Conservation (phyloP, 2,797 vertebrate species). For the Poeciliopsis gracilis region DNA sequence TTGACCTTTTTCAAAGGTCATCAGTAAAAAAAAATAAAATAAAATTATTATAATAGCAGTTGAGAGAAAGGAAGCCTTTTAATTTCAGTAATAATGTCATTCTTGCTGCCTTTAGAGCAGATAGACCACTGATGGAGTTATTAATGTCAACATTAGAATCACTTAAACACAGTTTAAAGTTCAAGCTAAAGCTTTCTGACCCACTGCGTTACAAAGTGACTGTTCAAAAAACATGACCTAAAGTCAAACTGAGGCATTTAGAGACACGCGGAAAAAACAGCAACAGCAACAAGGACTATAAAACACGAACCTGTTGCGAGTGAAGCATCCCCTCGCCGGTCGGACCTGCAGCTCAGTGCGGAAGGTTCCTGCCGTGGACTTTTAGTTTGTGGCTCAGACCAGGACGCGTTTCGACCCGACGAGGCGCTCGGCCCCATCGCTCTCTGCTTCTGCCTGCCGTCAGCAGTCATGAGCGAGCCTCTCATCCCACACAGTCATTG, state of each 20-base stretch:
- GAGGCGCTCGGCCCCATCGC: conserved; percentile 55
- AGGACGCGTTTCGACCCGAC: conserved; percentile 25
- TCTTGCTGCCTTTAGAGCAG: background rate
- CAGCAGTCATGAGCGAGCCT: conserved; percentile 58
- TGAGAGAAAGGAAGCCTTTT: background rate
- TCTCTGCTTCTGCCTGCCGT: conserved; percentile 35
- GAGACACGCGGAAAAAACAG: no score
- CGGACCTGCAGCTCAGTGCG: background rate
- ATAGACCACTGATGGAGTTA: background rate
- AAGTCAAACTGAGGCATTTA: conserved; percentile 45
- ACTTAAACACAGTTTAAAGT: background rate
- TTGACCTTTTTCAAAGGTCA: conserved; percentile 7
- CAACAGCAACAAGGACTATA: background rate
- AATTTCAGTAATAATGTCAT: background rate
- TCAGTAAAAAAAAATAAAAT: background rate
- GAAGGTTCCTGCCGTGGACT: background rate
- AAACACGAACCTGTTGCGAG: conserved; percentile 59
- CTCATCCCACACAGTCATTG: conserved; percentile 65
- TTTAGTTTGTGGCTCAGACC: conserved; percentile 21
- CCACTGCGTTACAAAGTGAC: conserved; percentile 18
- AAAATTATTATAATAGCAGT: background rate
- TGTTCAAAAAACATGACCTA: conserved; percentile 6
- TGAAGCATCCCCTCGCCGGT: conserved; percentile 26
- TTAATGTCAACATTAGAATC: background rate
- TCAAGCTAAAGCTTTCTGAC: conserved; percentile 15